These are phyloP conservation scores for Corydoras maculifer DNA, from an alignment of 2,113 vertebrate species.

Conservation along the genomic window DNA sequence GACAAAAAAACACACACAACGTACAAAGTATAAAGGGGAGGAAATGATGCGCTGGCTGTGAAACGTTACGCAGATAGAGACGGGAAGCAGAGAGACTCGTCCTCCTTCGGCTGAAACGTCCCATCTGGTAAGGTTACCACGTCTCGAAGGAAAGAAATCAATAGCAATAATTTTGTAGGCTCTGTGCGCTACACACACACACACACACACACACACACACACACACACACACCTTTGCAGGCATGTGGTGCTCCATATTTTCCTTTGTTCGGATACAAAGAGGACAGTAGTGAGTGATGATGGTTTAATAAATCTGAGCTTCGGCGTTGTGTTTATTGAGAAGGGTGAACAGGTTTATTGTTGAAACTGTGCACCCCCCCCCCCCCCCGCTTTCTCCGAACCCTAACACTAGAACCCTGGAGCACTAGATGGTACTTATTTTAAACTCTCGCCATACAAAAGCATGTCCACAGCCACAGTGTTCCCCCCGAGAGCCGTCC, in stretches of 20 bases:
- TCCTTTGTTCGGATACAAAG: constrained; percentile 21
- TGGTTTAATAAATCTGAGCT: neutral
- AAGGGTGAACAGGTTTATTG: too few species aligned
- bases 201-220: constrained; percentile 44
- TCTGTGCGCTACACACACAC: constrained; percentile 43
- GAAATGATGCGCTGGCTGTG: neutral
- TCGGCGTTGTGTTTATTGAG: neutral
- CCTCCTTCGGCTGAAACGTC: constrained; percentile 85
- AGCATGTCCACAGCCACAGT: too few species aligned
- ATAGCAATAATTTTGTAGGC: constrained; percentile 94
- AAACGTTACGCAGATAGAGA: neutral
- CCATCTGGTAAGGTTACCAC: constrained; percentile 96
- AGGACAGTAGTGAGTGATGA: neutral
- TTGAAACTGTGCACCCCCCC: too few species aligned
- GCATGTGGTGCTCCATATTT: constrained; percentile 17
- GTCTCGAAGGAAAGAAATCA: constrained; percentile 91
- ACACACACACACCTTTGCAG: constrained; percentile 38
- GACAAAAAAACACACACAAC: too few species aligned
- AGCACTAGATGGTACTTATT: too few species aligned
- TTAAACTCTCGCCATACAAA: too few species aligned
- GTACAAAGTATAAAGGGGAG: neutral
- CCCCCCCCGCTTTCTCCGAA: too few species aligned
- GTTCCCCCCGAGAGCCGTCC: too few species aligned
- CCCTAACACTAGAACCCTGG: too few species aligned
- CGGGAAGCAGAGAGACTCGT: constrained; percentile 43